Conservation (phyloP, 1,140 invertebrate genomes). For the Odontomachus brunneus region DNA sequence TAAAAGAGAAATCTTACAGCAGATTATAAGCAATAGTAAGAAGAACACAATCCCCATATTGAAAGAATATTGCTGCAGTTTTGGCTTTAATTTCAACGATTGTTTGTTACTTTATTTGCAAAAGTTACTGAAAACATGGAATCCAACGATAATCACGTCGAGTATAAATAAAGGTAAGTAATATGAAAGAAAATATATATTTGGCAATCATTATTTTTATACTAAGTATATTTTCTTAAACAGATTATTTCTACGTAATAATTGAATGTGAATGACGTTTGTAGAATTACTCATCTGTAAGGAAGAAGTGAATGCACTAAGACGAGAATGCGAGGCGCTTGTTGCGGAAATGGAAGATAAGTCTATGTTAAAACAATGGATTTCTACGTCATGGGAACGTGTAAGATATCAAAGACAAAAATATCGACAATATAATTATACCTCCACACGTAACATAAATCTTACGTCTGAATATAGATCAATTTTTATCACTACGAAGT, state of each 20-base stretch:
- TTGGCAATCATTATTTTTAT: neutral
- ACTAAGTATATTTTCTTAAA: conserved; percentile 16
- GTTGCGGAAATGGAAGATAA: conserved; percentile 74
- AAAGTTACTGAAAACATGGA: conserved; percentile 79
- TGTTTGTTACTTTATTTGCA: conserved; percentile 81
- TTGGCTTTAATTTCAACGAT: conserved; percentile 79
- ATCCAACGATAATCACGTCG: conserved; percentile 74
- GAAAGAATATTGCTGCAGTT: conserved; percentile 79
- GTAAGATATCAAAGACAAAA: conserved; percentile 63
- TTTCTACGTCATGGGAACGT: conserved; percentile 64
- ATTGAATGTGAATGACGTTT: conserved; percentile 36
- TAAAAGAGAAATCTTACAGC: conserved; percentile 77
- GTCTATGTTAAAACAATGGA: conserved; percentile 66
- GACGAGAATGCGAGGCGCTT: conserved; percentile 74
- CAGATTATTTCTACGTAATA: conserved; percentile 18
- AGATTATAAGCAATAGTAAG: conserved; percentile 73
- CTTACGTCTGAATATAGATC: conserved; percentile 71
- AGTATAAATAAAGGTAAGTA: conserved; percentile 69
- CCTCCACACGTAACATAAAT: conserved; percentile 6
- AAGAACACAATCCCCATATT: conserved; percentile 74
- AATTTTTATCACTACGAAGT: conserved; percentile 85
- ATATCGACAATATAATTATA: neutral
- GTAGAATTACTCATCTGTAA: conserved; percentile 76
- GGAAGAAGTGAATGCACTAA: conserved; percentile 73
- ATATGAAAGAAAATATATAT: conserved; percentile 5